Percentiles rank a stretch among this genome's conserved stretches.
phyloP scores from a whole-genome alignment of 1,140 invertebrate genomes.

The Bombus sylvicola region DNA sequence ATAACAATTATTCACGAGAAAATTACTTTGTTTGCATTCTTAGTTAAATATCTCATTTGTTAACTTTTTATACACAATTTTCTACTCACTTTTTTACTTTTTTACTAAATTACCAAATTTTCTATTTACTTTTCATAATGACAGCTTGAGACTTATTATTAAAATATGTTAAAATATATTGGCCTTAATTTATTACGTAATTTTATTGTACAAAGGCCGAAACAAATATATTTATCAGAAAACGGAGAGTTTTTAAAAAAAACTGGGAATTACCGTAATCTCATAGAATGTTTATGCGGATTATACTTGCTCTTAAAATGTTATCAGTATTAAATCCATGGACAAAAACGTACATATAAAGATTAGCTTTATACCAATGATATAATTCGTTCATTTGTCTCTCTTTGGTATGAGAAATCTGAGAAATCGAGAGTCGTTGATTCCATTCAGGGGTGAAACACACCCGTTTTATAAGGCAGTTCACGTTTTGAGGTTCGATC shows the following conservation, averaged over 20 bases:
- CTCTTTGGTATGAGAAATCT: background rate
- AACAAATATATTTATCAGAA: background rate
- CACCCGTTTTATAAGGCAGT: constrained; percentile 9
- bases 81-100: no score
- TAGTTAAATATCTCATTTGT: background rate
- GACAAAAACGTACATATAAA: background rate
- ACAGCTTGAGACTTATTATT: no score
- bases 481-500: constrained; percentile 53
- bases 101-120: no score
- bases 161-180: no score
- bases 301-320: background rate
- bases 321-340: background rate
- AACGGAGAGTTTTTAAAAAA: background rate
- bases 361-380: background rate
- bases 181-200: no score
- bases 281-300: background rate
- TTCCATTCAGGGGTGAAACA: constrained; percentile 43
- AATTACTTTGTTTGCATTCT: background rate
- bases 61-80: no score
- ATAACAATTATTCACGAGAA: background rate
- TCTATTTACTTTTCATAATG: no score
- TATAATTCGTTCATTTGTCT: background rate
- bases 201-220: background rate
- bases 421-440: constrained; percentile 29
- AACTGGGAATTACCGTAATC: background rate